Evolutionary conservation across 2,797 vertebrate species (phyloP), one percentile per base, ranked within the genome.

Genomic region (Florisuga fusca): DNA sequence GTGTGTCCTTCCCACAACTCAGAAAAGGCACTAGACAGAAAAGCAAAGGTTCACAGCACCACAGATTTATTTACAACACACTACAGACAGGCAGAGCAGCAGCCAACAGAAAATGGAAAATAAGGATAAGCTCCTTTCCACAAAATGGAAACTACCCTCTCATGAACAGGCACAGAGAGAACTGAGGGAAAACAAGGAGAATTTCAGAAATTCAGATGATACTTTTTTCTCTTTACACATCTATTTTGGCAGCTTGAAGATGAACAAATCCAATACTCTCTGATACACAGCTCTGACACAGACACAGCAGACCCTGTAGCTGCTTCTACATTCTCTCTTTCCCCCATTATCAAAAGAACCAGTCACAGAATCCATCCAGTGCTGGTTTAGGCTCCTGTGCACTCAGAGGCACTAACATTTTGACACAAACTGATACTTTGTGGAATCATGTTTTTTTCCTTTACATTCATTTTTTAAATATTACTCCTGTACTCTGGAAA

Each of bases 51-150:
- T 84, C 71, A 79, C 63, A 74, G 79, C 75, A 79, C 22, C 71
- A 63, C 53, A 61, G 41, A 57, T 84, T 94, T 90, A 94, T 94
- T 95, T 93, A 87, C 74, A 85, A 64, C 33, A 66, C 63, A 51
- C 25, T 69, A 55, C 34, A 87, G 57, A 51, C 19, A 84, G 71
- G 63, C 59, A 82, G 20, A 95, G 33, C 71, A 92, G 77, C 6
- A 1, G 18, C 77, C 43, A 82, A 57, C 27, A 75, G 66, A 48
- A 78, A 81, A 67, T 10, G 5, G 84, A 94, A 92, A 78, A 6
- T 45, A 89, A 76, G 41, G 81, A 90, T n/a, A 45, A 94, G 58
- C 16, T 59, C 58, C 66, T 59, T 76, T 79, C 48, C 53, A 84
- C 45, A 33, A 48, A 76, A 63, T 46, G 36, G 31, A 82, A 95